phyloP scores from a whole-genome alignment of 2,797 vertebrate genomes.

The Neostethus bicornis region DNA sequence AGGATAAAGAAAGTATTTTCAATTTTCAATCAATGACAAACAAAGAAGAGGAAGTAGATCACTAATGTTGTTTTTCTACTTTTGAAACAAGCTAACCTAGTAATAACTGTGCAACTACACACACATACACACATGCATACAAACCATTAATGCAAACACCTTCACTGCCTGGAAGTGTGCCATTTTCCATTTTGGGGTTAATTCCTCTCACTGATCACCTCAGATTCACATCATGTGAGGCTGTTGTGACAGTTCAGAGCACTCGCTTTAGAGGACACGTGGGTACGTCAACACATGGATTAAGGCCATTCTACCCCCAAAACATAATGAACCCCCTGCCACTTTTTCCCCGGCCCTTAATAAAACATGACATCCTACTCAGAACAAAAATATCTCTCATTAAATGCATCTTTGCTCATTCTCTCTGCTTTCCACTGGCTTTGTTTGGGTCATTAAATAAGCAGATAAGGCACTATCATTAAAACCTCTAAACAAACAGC shows the following conservation, averaged over 20 bases:
- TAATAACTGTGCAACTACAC: neutral
- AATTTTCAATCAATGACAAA: neutral
- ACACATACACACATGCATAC: neutral
- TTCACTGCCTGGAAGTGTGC: conserved; percentile 1
- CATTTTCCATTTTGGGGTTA: conserved; percentile 35
- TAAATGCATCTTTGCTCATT: conserved; percentile 5
- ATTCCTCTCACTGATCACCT: conserved; percentile 33
- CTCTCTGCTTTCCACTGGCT: neutral
- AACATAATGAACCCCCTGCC: conserved; percentile 5
- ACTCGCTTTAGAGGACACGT: neutral
- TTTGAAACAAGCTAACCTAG: neutral
- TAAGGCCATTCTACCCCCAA: conserved; percentile 31
- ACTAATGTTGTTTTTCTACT: neutral
- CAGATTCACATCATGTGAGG: conserved; percentile 21
- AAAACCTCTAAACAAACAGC: conserved; percentile 37
- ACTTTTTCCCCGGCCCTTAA: neutral
- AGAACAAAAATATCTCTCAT: neutral
- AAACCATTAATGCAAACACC: neutral
- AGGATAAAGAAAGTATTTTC: too few species aligned
- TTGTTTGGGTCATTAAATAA: neutral
- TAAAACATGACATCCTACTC: neutral
- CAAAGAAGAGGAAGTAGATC: neutral
- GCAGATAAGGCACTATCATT: conserved; percentile 11
- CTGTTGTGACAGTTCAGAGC: conserved; percentile 36
- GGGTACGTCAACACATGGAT: conserved; percentile 43